A percentile compares a stretch with the other conserved stretches of the same genome.
phyloP scores from a whole-genome alignment of 2,113 vertebrate genomes.

The Halichoeres trimaculatus region DNA sequence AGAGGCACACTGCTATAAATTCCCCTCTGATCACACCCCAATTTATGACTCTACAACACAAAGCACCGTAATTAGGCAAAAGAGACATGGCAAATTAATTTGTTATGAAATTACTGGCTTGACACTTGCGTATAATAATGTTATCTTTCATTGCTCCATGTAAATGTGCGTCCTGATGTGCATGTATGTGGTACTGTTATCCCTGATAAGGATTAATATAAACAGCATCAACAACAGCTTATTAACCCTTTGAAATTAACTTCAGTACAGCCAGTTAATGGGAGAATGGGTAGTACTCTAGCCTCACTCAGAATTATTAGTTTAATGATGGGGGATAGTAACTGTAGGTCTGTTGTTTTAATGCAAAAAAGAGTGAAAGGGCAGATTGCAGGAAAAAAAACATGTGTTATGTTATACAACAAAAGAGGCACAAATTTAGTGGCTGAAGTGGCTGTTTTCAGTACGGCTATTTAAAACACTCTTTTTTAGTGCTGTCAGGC shows the following conservation, averaged over 20 bases:
- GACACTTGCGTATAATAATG: conserved; percentile 58
- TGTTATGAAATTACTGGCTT: conserved; percentile 59
- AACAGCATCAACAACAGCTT: conserved; percentile 42
- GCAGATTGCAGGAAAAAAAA: too few relatives aligned
- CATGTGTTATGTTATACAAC: too few relatives aligned
- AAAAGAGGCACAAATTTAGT: too few relatives aligned
- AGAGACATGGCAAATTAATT: conserved; percentile 70
- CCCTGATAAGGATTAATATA: conserved; percentile 38
- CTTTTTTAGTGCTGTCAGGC: too few relatives aligned
- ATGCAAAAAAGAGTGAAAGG: too few relatives aligned
- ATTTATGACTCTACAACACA: conserved; percentile 66
- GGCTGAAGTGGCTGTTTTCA: too few relatives aligned
- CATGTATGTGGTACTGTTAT: neutral
- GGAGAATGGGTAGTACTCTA: neutral
- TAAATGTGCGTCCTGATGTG: conserved; percentile 45
- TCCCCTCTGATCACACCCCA: conserved; percentile 42
- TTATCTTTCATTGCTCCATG: conserved; percentile 63
- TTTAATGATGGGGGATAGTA: too few relatives aligned
- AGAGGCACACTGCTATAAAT: conserved; percentile 43
- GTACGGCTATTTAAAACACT: too few relatives aligned
- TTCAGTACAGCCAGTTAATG: conserved; percentile 26
- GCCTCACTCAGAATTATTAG: too few relatives aligned
- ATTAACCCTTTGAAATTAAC: conserved; percentile 53
- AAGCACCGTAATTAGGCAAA: conserved; percentile 66
- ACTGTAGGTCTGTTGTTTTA: too few relatives aligned